Evolutionary conservation across 2,797 vertebrate species (phyloP), one percentile per base, ranked within the genome.

Genomic region (Labeo calbasu): DNA sequence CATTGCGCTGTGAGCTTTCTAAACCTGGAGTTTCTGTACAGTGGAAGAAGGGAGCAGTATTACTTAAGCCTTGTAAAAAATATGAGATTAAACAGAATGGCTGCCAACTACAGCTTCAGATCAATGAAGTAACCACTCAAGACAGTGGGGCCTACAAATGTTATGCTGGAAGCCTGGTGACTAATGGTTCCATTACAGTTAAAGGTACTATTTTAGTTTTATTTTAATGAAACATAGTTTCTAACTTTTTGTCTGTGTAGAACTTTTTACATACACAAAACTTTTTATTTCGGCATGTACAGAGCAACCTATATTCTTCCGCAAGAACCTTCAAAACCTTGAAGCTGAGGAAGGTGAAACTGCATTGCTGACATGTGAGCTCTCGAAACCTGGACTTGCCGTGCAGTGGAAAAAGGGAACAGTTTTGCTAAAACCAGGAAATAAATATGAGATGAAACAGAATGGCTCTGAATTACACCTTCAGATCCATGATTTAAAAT

Each of bases 111-210:
- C 91, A 85, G 0, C 94, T 98, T 1, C 66, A 94, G n/a, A 95
- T 99, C 55, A 93, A 70, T 1, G 93, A 93, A 2, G 93, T 96
- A 71, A 94, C 89, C 11, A 80, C 87, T 0, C 95, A 96, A 32
- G 97, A 99, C 88, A 93, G 96, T 79, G 96, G 94, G 1, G 92
- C 91, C 19, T 98, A 97, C 83, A 86, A 87, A 4, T 98, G 96
- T 78, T 86, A 90, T 79, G 90, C 90, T 6, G 92, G 89, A 79
- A 72, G 53, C 36, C 80, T 68, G 50, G 91, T 90, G 55, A 94
- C 92, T 1, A 82, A 85, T 25, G 87, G 91, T n/a, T 63, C 57
- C 0, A 19, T 87, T 70, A 21, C 32, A 32, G 81, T 85, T 4
- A 84, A 79, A 77, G 85, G 87, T 88, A 69, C 12, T 14, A 40